Evolutionary conservation across 2,888 invertebrate species (phyloP).

Genomic region (Punctoribates punctum): DNA sequence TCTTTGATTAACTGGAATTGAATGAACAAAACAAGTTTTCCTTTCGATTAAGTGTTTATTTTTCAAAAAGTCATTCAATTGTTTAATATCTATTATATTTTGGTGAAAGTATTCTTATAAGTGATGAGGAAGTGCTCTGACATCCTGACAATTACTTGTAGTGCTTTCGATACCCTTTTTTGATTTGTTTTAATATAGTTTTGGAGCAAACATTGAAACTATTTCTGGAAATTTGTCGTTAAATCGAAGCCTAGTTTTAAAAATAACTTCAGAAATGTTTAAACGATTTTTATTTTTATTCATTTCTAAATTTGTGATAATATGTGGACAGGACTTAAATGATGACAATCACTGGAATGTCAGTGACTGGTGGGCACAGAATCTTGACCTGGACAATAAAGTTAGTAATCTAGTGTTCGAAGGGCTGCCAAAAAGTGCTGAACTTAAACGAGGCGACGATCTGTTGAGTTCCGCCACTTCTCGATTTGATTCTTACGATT

Average conservation of each 20-base stretch:
- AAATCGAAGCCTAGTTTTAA: background rate
- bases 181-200: background rate
- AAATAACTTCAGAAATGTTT: background rate
- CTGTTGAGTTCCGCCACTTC: background rate
- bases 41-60: background rate
- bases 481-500: background rate
- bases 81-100: background rate
- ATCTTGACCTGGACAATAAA: background rate
- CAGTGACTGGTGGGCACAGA: conserved; percentile 3
- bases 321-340: background rate
- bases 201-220: background rate
- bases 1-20: background rate
- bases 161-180: background rate
- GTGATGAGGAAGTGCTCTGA: conserved; percentile 14
- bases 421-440: background rate
- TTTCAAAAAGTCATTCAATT: background rate
- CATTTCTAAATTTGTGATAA: background rate
- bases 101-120: background rate
- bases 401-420: background rate
- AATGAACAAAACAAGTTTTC: background rate
- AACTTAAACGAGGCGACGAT: background rate
- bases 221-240: background rate
- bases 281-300: background rate
- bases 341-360: conserved; percentile 2
- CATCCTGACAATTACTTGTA: background rate